phyloP scores from a whole-genome alignment of 2,113 vertebrate species.

The Oryzias melastigma region DNA sequence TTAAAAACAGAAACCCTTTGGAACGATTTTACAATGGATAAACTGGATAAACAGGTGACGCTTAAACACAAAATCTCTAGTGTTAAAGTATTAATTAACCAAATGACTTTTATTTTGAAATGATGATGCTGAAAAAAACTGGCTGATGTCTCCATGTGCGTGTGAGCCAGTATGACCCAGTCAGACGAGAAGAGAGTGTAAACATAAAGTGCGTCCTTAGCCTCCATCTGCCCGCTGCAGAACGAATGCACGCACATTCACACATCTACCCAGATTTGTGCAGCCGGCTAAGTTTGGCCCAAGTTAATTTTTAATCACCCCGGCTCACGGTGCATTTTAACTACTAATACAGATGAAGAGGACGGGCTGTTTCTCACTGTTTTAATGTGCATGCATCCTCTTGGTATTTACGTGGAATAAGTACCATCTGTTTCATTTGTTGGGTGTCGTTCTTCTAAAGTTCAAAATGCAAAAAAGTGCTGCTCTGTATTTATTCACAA shows the following conservation, averaged over 20 bases:
- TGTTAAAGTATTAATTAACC: too few species aligned
- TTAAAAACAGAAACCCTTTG: too few species aligned
- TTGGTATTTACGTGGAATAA: too few species aligned
- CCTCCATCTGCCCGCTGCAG: conserved; percentile 20
- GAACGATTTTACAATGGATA: too few species aligned
- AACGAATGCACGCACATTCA: conserved; percentile 4
- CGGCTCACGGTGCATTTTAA: conserved; percentile 25
- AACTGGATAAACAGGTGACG: too few species aligned
- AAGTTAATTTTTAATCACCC: conserved; percentile 56
- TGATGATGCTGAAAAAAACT: neutral
- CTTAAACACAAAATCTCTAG: too few species aligned
- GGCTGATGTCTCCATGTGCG: neutral
- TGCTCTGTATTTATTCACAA: neutral
- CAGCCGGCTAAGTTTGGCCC: conserved; percentile 20
- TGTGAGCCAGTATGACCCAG: neutral
- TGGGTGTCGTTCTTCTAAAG: neutral
- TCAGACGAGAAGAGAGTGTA: conserved; percentile 37
- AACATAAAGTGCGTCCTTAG: conserved; percentile 45
- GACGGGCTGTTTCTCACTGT: conserved; percentile 1
- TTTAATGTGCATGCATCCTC: neutral
- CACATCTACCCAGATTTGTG: conserved; percentile 1
- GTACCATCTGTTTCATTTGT: neutral
- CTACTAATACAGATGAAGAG: conserved; percentile 15
- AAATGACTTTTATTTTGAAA: too few species aligned
- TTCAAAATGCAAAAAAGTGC: neutral